phyloP scores from a whole-genome alignment of 37 sponge, comb jelly and placozoan species.

The Agelas oroides region DNA sequence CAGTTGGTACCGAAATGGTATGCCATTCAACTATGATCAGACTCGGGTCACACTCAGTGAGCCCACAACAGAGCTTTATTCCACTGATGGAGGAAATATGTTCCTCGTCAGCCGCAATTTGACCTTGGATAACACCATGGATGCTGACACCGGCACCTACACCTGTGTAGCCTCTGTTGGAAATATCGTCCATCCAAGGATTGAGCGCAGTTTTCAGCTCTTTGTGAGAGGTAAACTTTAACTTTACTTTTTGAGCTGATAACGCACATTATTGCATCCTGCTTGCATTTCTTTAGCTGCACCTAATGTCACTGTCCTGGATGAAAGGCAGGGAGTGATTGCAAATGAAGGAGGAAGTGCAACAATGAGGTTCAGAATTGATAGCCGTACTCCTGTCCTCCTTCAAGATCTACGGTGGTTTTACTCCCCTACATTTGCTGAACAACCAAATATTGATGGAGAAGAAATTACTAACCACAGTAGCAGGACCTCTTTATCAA shows the following conservation, averaged over 20 bases:
- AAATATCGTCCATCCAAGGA: not conserved
- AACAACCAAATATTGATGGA: not conserved
- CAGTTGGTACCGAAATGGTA: conserved; percentile 18
- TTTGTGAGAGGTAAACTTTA: conserved; percentile 36
- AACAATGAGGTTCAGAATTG: conserved; percentile 2
- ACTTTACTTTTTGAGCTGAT: too few species aligned
- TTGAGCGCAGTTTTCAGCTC: conserved; percentile 14
- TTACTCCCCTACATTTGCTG: not conserved
- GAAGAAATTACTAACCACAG: not conserved
- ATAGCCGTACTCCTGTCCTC: not conserved
- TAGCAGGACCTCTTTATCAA: not conserved
- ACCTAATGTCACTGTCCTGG: too few species aligned
- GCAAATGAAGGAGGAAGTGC: not conserved
- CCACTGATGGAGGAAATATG: not conserved
- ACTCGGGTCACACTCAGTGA: not conserved
- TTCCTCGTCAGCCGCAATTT: conserved; percentile 36
- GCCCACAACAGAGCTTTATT: not conserved
- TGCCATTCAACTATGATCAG: not conserved
- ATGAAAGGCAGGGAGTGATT: not conserved
- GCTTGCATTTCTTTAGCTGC: too few species aligned
- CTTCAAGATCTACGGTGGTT: not conserved
- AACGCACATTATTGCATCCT: too few species aligned
- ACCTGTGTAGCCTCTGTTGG: conserved; percentile 38
- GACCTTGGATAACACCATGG: conserved; percentile 2
- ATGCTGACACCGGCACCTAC: not conserved